Percentiles rank a stretch among this genome's conserved stretches.
phyloP scores from a whole-genome alignment of 2,113 vertebrate genomes.

The Gorilla gorilla region DNA sequence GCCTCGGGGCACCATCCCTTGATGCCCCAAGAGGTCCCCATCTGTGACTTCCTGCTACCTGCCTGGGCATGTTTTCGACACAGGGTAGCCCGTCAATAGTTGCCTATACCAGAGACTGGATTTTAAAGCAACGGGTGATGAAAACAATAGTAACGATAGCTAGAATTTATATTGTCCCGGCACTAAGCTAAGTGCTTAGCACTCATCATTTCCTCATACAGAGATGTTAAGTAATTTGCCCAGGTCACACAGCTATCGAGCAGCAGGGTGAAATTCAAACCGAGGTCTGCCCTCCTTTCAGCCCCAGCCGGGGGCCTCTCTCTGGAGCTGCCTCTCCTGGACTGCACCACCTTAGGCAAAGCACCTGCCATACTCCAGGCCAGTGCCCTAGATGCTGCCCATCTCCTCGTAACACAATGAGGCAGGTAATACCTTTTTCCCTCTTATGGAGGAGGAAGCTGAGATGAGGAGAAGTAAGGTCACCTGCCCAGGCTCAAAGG shows the following conservation, averaged over 20 bases:
- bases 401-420: neutral
- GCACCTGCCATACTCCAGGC: too few relatives aligned
- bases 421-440: fast-evolving
- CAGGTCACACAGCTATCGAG: neutral
- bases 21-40: neutral
- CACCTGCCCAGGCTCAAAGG: neutral
- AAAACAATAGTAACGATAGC: neutral
- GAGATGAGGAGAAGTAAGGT: neutral
- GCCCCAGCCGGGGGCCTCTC: neutral
- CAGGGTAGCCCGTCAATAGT: neutral
- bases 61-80: neutral
- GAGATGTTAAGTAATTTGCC: neutral
- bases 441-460: neutral
- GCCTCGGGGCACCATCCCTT: neutral
- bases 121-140: neutral
- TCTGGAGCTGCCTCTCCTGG: fast-evolving
- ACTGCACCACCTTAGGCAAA: fast-evolving
- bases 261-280: neutral
- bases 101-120: neutral
- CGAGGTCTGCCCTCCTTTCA: neutral
- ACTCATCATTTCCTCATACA: neutral
- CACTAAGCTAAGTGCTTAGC: neutral
- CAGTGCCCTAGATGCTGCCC: neutral
- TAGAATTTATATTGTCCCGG: neutral
- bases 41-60: neutral